Evolutionary conservation across 2,797 vertebrate genomes (phyloP).

Genomic region (Spondyliosoma cantharus): DNA sequence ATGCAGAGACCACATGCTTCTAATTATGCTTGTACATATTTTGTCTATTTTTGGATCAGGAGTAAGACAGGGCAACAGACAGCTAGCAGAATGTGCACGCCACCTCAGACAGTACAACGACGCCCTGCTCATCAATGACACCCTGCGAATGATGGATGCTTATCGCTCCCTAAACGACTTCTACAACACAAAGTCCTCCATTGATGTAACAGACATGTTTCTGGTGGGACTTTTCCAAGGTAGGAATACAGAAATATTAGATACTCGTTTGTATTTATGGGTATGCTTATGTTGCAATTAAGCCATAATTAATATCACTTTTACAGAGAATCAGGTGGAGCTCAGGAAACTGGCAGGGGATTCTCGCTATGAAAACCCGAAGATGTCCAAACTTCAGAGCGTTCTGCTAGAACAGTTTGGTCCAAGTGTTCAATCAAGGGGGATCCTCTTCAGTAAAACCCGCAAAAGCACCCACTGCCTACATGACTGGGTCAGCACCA

Average conservation of each 20-base stretch:
- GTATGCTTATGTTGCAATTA: not conserved
- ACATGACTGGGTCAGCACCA: conserved; percentile 86
- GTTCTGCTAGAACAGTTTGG: conserved; percentile 86
- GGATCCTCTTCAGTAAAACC: conserved; percentile 91
- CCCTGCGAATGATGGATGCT: conserved; percentile 89
- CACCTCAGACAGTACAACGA: conserved; percentile 94
- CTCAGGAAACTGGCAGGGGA: conserved; percentile 75
- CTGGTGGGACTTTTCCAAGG: conserved; percentile 85
- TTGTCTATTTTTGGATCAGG: conserved; percentile 74
- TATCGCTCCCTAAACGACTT: conserved; percentile 83
- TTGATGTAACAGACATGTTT: conserved; percentile 82
- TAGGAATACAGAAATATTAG: conserved; percentile 62
- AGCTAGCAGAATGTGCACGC: conserved; percentile 83
- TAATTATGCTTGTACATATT: not conserved
- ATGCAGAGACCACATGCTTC: not conserved
- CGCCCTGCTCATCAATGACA: conserved; percentile 90
- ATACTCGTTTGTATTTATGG: not conserved
- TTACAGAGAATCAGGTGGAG: conserved; percentile 79
- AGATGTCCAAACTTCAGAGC: conserved; percentile 84
- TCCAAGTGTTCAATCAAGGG: conserved; percentile 68
- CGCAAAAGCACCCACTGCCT: conserved; percentile 87
- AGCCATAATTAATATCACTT: not conserved
- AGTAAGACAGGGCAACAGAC: conserved; percentile 66
- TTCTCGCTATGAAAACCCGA: conserved; percentile 87
- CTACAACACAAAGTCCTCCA: conserved; percentile 69